Base-by-base conservation (phyloP, 2,797 vertebrate genomes). In the Holocentrus rufus region DNA sequence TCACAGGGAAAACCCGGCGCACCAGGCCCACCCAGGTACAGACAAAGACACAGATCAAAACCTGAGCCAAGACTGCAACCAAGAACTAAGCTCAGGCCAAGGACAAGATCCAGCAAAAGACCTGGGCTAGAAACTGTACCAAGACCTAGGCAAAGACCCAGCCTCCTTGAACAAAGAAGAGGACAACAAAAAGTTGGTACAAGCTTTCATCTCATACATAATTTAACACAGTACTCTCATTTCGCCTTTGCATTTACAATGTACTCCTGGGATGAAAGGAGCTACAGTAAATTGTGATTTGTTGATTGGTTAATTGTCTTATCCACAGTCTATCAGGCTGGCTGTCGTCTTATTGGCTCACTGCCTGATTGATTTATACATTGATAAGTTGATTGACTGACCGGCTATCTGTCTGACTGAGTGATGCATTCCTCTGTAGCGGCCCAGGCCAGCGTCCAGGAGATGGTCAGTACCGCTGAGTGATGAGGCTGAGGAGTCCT, bases 1-100 rank as follows among this genome's bases (percentile, higher is more conserved):
- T 73, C 3, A 72, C 75, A 94, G 94, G 94, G 94, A 64, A 90
- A 88, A 73, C 87, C 90, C 47, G 94, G 94, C 58, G 65, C 64
- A 60, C 80, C 85, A 23, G 86, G 88, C 23, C 71, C 80, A 46
- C n/a, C 1, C 23, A 76, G 46, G 23, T 36, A 54, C 22, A 36
- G 22, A 36, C 79, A 60, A 63, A 83, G 17, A 59, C 52, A 1
- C 6, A 13, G n/a, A 63, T 65, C 77, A 46, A 79, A 63, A 9
- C n/a, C 49, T 30, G 17, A 57, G 1, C 2, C 49, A 15, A 81
- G 62, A 72, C 49, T 23, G 23, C 46, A 9, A 52, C 61, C 25
- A 10, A 30, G 34, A 72, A 60, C 42, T 55, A 2, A 59, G 18
- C 58, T 4, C 9, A 76, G 31, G 22, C 31, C 57, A 9, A 57